Base-by-base conservation (phyloP, 2,113 vertebrate species). In the Megaleporinus macrocephalus region DNA sequence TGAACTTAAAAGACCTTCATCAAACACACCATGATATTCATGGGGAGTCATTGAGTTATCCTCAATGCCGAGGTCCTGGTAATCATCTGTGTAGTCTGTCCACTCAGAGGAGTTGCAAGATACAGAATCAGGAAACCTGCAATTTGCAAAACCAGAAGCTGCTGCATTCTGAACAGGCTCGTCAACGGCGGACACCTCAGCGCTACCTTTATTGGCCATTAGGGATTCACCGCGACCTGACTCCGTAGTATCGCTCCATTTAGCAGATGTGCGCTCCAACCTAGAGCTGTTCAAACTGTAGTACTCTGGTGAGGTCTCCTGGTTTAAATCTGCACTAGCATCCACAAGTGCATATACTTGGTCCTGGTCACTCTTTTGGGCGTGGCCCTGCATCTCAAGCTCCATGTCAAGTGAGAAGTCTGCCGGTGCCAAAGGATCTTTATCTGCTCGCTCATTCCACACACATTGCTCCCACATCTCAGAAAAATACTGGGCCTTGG, bases 321-420 rank as follows among this genome's bases (percentile, higher is more conserved):
- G 53, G 20, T 78, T 59, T 15, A 75, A 1, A 7, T 87, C 65
- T 51, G 57, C 53, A 76, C 55, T 84, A 73, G 16, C 63, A 30
- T 74, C 63, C 7, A 30, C 16, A 13, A 18, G 30, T 4, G 4
- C 16, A 29, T 41, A 16, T 11, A 27, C 22, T 14, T 29, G 65
- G 18, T 44, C 74, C 78, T 20, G 41, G n/a, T 41, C 29, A 62
- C 10, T 30, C 18, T 13, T 78, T 22, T 44, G 62, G 71, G 14
- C n/a, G 11, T 15, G 12, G 30, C 27, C 5, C 9, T 51, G 76
- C 51, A 51, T 70, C 13, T 90, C 78, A 29, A 86, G 84, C 71
- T 88, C 88, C 74, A 65, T 1, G 22, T 91, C 89, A 63, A 89
- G 59, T 16, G 80, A 87, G 53, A 83, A 76, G 71, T 51, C 89